A percentile compares a stretch with the other conserved stretches of the same genome.
Conservation (phyloP, 2,113 vertebrate species). For the Platysternon megacephalum region DNA sequence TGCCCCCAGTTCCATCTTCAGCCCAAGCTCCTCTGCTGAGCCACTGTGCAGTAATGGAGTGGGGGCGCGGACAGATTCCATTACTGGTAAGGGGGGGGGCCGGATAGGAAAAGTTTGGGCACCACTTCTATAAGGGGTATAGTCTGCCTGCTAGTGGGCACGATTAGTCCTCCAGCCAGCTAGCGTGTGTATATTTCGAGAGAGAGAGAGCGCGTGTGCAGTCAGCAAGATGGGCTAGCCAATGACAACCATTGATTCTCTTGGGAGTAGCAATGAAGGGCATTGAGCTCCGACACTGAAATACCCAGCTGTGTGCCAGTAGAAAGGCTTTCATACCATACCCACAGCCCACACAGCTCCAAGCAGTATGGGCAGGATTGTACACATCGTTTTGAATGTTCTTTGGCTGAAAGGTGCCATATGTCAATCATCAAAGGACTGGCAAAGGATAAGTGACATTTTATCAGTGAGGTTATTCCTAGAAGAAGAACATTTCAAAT, state of each 20-base stretch:
- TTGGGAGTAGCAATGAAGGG: neutral
- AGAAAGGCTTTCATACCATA: neutral
- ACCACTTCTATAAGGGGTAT: rapidly evolving
- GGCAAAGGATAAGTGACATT: slow-evolving; percentile 38
- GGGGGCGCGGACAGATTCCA: too few relatives aligned
- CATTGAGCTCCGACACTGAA: neutral
- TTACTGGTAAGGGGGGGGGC: too few relatives aligned
- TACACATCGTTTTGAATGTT: neutral
- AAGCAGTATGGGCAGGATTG: slow-evolving; percentile 29
- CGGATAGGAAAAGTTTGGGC: too few relatives aligned
- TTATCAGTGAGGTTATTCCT: slow-evolving; percentile 55
- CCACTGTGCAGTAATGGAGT: too few relatives aligned
- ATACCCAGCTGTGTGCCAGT: rapidly evolving
- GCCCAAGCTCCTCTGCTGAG: too few relatives aligned
- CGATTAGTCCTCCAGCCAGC: neutral
- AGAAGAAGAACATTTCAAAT: slow-evolving; percentile 56
- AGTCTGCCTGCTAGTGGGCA: neutral
- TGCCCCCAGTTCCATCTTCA: too few relatives aligned
- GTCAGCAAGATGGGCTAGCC: neutral
- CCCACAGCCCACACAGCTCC: neutral
- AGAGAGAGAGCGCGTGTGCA: too few relatives aligned
- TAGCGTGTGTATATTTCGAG: rapidly evolving
- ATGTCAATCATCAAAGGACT: slow-evolving; percentile 27
- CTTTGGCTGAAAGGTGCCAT: slow-evolving; percentile 28
- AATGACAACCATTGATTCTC: neutral